Percentiles rank a stretch among this genome's conserved stretches.
Evolutionary conservation across 2,797 vertebrate genomes (phyloP).

Genomic region (Todus mexicanus): DNA sequence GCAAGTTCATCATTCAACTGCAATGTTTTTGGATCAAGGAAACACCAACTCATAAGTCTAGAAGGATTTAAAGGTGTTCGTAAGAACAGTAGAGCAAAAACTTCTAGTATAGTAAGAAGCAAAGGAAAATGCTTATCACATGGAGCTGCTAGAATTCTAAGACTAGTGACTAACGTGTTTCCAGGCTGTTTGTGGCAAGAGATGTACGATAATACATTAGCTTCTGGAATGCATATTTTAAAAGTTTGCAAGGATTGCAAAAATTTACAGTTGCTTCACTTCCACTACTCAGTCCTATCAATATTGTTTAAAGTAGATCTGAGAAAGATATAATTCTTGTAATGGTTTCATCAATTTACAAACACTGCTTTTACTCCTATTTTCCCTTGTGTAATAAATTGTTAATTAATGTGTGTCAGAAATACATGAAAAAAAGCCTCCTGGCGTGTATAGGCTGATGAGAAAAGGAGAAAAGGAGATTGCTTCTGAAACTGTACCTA

Average conservation of each 20-base stretch:
- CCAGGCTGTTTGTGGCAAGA: neutral
- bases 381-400: conserved; percentile 46
- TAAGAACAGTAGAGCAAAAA: neutral
- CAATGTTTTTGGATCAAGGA: neutral
- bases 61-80: neutral
- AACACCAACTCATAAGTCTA: neutral
- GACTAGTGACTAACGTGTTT: neutral
- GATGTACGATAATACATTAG: neutral
- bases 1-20: neutral
- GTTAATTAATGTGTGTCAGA: conserved; percentile 18
- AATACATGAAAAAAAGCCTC: neutral
- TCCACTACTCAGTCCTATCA: neutral
- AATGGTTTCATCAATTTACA: conserved; percentile 41
- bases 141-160: neutral
- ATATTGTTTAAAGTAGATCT: conserved; percentile 21
- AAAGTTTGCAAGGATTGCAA: neutral
- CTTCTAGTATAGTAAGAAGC: neutral
- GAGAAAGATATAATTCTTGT: conserved; percentile 33
- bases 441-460: neutral
- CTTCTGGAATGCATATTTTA: neutral
- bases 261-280: conserved; percentile 8
- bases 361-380: conserved; percentile 20
- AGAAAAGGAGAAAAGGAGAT: neutral
- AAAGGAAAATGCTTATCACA: neutral
- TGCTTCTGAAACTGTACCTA: neutral